Base-by-base conservation (phyloP, 1,140 invertebrate species). In the Idris sp. region DNA sequence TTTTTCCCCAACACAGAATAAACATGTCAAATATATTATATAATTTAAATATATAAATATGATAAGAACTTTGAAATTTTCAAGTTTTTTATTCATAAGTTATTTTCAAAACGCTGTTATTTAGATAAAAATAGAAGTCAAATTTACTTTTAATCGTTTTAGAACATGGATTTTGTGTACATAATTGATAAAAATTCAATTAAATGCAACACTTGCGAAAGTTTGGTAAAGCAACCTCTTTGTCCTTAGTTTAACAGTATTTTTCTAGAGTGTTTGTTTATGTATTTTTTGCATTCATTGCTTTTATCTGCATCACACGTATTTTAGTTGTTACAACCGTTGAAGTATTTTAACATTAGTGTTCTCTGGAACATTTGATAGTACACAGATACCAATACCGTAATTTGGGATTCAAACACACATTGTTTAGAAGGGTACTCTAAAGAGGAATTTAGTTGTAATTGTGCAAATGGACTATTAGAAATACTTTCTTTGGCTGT, bases 151-250 rank as follows among this genome's bases (percentile, higher is more conserved):
- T 3, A 35, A 1, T 11, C 43, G 10, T 40, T 54, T 35, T 19
- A 9, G 33, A 14, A 36, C 13, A 40, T 35, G 31, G 19, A 6
- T 48, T 67, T 22, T 30, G 8, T 38, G 10, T n/a, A n/a, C n/a
- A n/a, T n/a, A n/a, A 15, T 7, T 30, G 13, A 10, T 44, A 67
- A 67, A 67, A 67, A 65, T 67, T 46, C 33, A 67, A 67, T 67
- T 56, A 67, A 65, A 54, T 14, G 30, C 8, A 10, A 51, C 13
- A 51, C 15, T 61, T 40, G 28, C n/a, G 15, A 13, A 43, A 49
- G 15, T 36, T 59, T 31, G 38, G 9, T 9, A 13, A 31, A 41
- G 28, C 36, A 13, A 36, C 15, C 10, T n/a, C 6, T 16, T 1
- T 36, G 16, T 25, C 11, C 7, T 8, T 8, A 5, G 16, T 6